Evolutionary conservation across 64 coral and sea anemone species (phyloP), one percentile per base, ranked within the genome.

Genomic region (Stylophora pistillata): DNA sequence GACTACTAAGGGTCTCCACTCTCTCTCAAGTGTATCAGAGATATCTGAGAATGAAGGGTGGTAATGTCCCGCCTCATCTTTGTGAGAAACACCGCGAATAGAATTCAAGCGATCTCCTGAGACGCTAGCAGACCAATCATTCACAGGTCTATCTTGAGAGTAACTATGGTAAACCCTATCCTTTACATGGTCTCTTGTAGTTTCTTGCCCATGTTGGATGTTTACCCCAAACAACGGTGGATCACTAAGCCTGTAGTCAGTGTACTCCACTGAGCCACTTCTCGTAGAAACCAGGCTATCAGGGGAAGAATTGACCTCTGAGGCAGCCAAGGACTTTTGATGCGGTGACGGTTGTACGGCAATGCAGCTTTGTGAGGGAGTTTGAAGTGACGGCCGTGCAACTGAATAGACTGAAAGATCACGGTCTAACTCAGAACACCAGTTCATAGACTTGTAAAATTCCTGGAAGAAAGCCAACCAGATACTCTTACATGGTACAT

Each of bases 371-470:
- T 84, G 25, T 53, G 12, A 18, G 53, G 20, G 23, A 13, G 27
- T 53, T 53, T 70, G 60, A 15, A 14, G 28, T 84, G 21, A 26
- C 18, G 80, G 61, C 58, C 53, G 61, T 4, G 41, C 80, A n/a
- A 4, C 5, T 11, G 62, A 53, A 84, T 69, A n/a, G 5, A n/a
- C 12, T 52, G 60, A 21, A 12, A n/a, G 33, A 14, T 62, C 13
- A 34, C 2, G 20, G 13, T 84, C 30, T 62, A 84, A 15, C 53
- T 84, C 80, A 84, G 80, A 84, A 70, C 80, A 69, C 80, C 80
- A 84, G 63, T 84, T 84, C 26, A 84, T 6, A 27, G 61, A 25
- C 65, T 64, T 84, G 80, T 84, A 26, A 84, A 84, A 84, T 28
- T 68, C 62, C 80, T 84, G 27, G 53, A 13, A 0, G 15, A 2